These are phyloP conservation scores for Anser cygnoides DNA, from an alignment of 2,113 vertebrate genomes.

Conservation along the genomic window DNA sequence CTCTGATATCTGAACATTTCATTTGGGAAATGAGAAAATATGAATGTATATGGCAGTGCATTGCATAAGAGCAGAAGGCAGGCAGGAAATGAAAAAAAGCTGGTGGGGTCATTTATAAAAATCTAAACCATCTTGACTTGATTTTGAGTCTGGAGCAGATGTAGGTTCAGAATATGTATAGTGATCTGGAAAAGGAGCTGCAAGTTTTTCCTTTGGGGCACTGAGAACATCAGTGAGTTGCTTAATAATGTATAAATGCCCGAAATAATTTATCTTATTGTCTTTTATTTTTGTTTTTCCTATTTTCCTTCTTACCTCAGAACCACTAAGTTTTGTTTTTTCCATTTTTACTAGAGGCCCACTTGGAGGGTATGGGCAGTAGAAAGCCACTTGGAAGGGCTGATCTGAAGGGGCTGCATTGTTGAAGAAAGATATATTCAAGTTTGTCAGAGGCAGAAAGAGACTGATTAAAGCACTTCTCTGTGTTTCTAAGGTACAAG, in stretches of 20 bases:
- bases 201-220: background rate
- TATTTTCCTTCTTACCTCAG: background rate
- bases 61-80: background rate
- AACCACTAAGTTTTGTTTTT: background rate
- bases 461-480: background rate
- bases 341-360: background rate
- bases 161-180: background rate
- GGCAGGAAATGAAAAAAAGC: background rate
- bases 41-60: background rate
- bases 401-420: conserved; percentile 31
- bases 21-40: background rate
- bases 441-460: conserved; percentile 4
- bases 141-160: background rate
- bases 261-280: background rate
- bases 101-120: background rate
- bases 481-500: background rate
- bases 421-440: background rate
- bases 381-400: conserved; percentile 24
- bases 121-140: background rate
- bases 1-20: background rate
- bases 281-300: background rate
- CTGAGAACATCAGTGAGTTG: background rate
- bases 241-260: background rate
- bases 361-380: background rate
- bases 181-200: background rate